A percentile compares a stretch with the other conserved stretches of the same genome.
These are phyloP conservation scores for Colinus virginianus DNA, from an alignment of 2,113 vertebrate genomes.

Conservation along the genomic window DNA sequence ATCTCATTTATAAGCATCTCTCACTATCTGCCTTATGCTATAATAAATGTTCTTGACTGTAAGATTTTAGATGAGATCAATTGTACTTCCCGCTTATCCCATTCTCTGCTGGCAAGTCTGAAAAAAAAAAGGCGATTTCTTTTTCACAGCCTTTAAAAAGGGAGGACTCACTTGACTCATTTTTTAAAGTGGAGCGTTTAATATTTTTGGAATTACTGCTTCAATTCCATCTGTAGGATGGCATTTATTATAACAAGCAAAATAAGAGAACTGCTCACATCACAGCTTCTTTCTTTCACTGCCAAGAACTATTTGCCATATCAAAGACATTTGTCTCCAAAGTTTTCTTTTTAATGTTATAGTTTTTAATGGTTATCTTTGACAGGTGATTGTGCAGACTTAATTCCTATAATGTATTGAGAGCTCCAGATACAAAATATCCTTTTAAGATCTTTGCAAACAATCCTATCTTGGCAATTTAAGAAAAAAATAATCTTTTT, in stretches of 20 bases:
- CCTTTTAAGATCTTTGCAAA: neutral
- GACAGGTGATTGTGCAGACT: neutral
- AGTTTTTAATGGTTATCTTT: neutral
- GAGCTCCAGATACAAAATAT: neutral
- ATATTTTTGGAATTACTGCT: constrained; percentile 72
- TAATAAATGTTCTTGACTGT: constrained; percentile 69
- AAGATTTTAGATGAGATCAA: constrained; percentile 79
- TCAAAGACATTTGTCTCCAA: constrained; percentile 42
- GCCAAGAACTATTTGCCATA: constrained; percentile 37
- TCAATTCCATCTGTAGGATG: constrained; percentile 66
- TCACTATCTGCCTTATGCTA: constrained; percentile 71
- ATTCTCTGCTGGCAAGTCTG: constrained; percentile 57
- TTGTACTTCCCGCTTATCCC: constrained; percentile 51
- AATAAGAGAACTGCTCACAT: constrained; percentile 65
- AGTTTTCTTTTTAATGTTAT: neutral
- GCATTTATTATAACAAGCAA: constrained; percentile 63
- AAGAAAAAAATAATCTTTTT: neutral
- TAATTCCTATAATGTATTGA: neutral
- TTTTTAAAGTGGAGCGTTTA: constrained; percentile 72
- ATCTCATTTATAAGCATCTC: constrained; percentile 75
- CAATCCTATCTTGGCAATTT: neutral
- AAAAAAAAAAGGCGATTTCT: constrained; percentile 42
- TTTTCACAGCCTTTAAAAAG: constrained; percentile 58
- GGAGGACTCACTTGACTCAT: constrained; percentile 55
- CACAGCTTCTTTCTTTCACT: constrained; percentile 56